These are phyloP conservation scores for Phylloscopus trochiloides DNA, from an alignment of 2,113 vertebrate species.

Conservation along the genomic window DNA sequence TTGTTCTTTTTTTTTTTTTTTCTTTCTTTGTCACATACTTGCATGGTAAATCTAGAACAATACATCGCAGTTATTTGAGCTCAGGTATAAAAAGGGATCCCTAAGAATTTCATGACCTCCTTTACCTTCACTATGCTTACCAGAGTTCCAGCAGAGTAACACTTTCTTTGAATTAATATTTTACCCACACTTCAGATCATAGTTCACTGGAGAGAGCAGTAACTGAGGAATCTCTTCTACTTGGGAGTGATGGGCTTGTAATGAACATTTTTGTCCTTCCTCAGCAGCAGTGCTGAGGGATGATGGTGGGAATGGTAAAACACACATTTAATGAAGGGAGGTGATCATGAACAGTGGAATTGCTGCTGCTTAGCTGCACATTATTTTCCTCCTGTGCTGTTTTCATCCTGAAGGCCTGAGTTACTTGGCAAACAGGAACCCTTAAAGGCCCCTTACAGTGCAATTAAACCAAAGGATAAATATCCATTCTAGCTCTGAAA, in stretches of 20 bases:
- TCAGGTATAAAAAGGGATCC: background rate
- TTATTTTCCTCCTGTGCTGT: background rate
- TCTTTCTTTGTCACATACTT: background rate
- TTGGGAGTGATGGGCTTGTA: background rate
- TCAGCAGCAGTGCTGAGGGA: background rate
- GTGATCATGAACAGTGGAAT: background rate
- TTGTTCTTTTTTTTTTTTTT: fast-evolving
- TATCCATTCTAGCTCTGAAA: background rate
- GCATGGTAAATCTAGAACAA: background rate
- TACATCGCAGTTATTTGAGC: background rate
- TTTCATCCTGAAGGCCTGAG: background rate
- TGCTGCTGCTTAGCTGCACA: background rate
- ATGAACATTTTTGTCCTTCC: background rate
- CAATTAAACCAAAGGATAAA: background rate
- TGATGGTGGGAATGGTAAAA: background rate
- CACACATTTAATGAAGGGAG: background rate
- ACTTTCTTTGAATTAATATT: background rate
- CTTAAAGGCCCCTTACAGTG: background rate
- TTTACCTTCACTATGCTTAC: background rate
- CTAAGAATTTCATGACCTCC: background rate
- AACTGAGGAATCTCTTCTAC: background rate
- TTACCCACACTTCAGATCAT: background rate
- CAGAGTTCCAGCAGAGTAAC: background rate
- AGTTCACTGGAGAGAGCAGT: background rate
- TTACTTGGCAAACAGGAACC: background rate